phyloP scores from a whole-genome alignment of 2,797 vertebrate genomes.

The Hypotaenidia okinawae region DNA sequence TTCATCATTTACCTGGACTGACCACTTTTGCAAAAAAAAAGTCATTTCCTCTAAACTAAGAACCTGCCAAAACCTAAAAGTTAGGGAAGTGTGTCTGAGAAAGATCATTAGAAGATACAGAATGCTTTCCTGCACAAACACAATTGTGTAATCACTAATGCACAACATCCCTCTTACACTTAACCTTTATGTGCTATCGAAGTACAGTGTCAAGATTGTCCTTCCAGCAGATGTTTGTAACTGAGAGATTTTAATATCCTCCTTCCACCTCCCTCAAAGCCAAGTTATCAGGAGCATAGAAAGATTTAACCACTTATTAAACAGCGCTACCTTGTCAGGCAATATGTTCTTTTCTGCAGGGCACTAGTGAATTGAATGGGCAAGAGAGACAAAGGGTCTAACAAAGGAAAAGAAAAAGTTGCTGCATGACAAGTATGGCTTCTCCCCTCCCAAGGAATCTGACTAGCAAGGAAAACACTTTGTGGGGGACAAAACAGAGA shows the following conservation, averaged over 20 bases:
- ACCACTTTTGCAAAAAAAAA: background rate
- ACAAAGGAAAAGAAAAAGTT: background rate
- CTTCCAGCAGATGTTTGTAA: background rate
- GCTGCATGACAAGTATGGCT: background rate
- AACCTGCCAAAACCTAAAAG: background rate
- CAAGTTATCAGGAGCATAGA: background rate
- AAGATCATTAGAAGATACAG: background rate
- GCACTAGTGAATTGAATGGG: constrained; percentile 33
- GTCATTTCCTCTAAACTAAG: background rate
- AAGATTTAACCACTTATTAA: constrained; percentile 46
- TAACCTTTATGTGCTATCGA: background rate
- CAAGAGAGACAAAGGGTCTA: constrained; percentile 17
- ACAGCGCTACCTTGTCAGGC: background rate
- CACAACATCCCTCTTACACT: background rate
- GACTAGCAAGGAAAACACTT: background rate
- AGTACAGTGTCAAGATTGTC: background rate
- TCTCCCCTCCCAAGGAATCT: background rate
- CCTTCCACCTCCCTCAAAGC: background rate
- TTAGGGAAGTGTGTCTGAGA: background rate
- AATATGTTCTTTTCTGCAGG: constrained; percentile 42
- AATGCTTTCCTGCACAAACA: background rate
- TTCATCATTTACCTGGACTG: background rate
- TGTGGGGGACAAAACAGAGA: background rate
- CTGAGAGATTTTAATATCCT: constrained; percentile 51
- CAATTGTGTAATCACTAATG: background rate